Evolutionary conservation across 2,113 vertebrate species (phyloP).

Genomic region (Malurus melanocephalus): DNA sequence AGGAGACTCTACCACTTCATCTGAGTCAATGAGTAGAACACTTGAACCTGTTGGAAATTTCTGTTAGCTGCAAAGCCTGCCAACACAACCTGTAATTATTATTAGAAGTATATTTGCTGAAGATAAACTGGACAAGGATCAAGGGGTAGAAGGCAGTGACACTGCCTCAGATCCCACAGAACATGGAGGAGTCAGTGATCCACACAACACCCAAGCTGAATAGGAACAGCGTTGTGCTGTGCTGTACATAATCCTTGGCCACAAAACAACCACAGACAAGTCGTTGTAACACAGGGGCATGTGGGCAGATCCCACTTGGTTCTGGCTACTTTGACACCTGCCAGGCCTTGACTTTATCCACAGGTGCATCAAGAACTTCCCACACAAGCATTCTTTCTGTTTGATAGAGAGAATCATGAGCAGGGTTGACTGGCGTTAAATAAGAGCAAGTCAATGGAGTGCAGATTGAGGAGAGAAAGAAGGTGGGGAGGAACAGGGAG

Average conservation of each 20-base stretch:
- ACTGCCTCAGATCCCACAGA: no score
- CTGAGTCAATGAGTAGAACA: no score
- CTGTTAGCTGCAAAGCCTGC: no score
- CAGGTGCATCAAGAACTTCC: neutral
- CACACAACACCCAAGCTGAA: neutral
- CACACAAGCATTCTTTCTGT: neutral
- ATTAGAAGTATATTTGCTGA: no score
- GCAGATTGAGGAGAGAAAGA: neutral
- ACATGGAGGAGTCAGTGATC: neutral
- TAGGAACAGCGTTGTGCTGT: neutral
- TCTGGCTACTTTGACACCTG: neutral
- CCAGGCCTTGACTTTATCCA: neutral
- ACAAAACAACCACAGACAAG: neutral
- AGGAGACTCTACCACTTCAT: no score
- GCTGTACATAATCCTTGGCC: neutral
- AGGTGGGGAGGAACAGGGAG: neutral
- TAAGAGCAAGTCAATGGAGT: neutral
- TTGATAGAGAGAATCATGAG: neutral
- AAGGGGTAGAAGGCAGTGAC: no score
- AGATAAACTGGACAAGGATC: no score
- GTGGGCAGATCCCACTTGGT: neutral
- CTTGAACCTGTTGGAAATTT: no score
- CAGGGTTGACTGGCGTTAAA: neutral
- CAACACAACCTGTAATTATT: no score
- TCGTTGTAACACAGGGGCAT: fast-evolving